Evolutionary conservation across 2,113 vertebrate genomes (phyloP), one percentile per base, ranked within the genome.

Genomic region (Cynoglossus semilaevis): DNA sequence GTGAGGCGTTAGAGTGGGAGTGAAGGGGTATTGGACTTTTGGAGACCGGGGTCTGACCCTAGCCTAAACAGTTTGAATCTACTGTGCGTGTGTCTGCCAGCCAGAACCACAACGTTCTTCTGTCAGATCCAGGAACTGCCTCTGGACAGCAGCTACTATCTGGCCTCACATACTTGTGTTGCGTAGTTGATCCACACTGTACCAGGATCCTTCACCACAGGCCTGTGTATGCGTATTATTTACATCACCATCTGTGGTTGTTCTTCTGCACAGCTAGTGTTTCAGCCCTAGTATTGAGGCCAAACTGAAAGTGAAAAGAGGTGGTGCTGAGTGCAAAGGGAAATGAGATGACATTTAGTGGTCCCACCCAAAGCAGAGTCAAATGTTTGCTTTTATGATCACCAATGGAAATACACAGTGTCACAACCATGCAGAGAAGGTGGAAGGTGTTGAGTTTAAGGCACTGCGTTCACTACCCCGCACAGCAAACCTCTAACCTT

Each of bases 271-370:
- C 13, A 60, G 58, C 51, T 64, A 19, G 50, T 46, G 67, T 75
- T 78, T 72, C 81, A 66, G 15, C 38, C 15, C 15, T 60, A 49
- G 51, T 6, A 40, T 9, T 8, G 48, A 35, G 34, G 68, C 66
- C 54, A 62, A 72, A 67, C 16, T 69, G 68, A 74, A 82, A 82
- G 53, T 58, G 64, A 81, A 78, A 81, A 63, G 63, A 67, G 42
- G 61, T 61, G 63, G 50, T 13, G 44, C 15, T 13, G 5, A 43
- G 75, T 42, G 72, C 46, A 66, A 68, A 53, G 63, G 81, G 77
- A 78, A 77, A 80, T 38, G 67, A 78, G 44, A 76, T 82, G 79
- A 78, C 82, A 85, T 72, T 77, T 15, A 48, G 22, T 41, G 73
- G 80, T 45, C 67, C 75, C 84, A 74, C 84, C 81, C 82, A 67